These are phyloP conservation scores for Syncerus caffer DNA, from an alignment of 2,797 vertebrate genomes.

Conservation along the genomic window DNA sequence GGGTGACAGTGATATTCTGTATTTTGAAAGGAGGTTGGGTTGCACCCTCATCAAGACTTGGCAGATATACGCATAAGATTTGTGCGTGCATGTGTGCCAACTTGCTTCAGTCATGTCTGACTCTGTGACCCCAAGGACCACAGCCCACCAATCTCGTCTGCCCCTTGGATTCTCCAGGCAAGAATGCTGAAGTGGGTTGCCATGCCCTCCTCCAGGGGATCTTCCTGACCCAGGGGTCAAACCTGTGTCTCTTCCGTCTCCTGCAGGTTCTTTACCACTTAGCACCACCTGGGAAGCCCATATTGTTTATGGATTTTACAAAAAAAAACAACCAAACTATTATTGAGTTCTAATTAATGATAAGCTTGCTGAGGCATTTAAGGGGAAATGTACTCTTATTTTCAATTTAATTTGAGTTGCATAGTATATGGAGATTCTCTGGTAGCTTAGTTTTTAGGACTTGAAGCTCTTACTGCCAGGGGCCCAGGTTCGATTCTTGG, in stretches of 20 bases:
- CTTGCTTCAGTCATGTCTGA: background rate
- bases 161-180: background rate
- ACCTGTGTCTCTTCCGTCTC: background rate
- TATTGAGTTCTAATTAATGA: background rate
- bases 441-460: background rate
- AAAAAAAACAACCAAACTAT: background rate
- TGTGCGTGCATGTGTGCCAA: fast-evolving
- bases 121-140: background rate
- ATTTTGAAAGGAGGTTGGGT: background rate
- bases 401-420: background rate
- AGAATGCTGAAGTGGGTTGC: background rate
- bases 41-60: background rate
- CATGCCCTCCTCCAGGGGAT: background rate
- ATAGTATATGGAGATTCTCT: background rate
- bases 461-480: background rate
- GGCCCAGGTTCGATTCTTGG: background rate
- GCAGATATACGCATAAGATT: background rate
- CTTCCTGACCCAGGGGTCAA: background rate
- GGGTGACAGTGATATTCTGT: background rate
- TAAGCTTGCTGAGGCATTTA: background rate
- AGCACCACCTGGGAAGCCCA: background rate
- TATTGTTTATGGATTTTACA: background rate
- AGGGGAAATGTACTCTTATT: background rate
- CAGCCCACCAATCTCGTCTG: fast-evolving
- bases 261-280: background rate